Evolutionary conservation across 2,113 vertebrate genomes (phyloP), one percentile per base, ranked within the genome.

Genomic region (Pao palembangensis): DNA sequence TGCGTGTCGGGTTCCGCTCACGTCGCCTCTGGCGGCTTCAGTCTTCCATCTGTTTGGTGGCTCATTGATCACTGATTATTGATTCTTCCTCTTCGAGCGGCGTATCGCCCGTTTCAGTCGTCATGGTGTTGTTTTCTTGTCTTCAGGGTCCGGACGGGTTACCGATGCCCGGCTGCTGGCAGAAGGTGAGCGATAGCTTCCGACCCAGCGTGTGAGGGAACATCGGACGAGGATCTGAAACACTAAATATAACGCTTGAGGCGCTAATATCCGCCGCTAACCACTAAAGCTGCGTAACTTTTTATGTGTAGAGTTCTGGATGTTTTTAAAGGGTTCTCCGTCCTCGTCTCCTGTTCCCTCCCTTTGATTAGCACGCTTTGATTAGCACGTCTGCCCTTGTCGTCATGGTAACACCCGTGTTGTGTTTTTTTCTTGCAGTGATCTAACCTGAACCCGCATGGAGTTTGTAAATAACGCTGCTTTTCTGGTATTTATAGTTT

Each of bases 151-250:
- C 97, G 0, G 97, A 99, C 90, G 97, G 97, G 85, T 92, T 99
- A 90, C 97, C 97, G 51, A 99, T 99, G 96, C 97, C 97, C 81
- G 97, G 97, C 17, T 99, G 97, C 79, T 99, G 97, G 97, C 97
- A 99, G 89, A 99, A 99, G 95, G 95, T 99, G 91, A 87, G 90
- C 10, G 1, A 2, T 2, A 38, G 34, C 34, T 38, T 34, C 31
- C 31, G 1, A 10, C 2, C 11, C 10, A 8, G 25, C 25, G 25
- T 28, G 70, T 3, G 0, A 58, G 6, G 8, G 21, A 16, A 58
- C 21, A 43, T 62, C 21, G 57, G 34, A 38, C 34, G 3, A 55
- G 8, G 18, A 0, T 14, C 17, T 28, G 25, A 28, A 28, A 28
- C 25, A 28, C 25, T 28, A 28, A 28, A 28, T 5, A 1, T 7